Conservation (phyloP, 2,113 vertebrate genomes). For the Todiramphus chloris region DNA sequence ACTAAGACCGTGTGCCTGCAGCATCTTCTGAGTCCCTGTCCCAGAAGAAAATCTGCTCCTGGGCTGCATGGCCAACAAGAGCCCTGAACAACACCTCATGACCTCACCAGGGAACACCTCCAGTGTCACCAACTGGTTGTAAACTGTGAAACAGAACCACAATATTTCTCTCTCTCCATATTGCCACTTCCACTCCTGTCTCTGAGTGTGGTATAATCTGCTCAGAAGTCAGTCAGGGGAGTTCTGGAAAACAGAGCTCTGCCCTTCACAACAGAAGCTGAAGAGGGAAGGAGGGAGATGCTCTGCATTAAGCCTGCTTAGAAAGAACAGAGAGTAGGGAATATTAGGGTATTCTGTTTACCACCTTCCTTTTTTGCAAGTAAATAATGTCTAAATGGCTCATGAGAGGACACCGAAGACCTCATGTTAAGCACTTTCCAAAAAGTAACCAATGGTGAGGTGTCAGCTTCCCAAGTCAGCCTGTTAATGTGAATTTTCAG, state of each 20-base stretch:
- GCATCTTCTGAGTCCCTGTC: neutral
- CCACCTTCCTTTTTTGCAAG: neutral
- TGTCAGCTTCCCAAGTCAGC: neutral
- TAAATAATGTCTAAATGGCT: neutral
- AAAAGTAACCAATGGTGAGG: neutral
- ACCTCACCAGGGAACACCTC: fast-evolving
- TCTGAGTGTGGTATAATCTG: neutral
- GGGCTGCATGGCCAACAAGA: neutral
- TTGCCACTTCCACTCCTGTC: neutral
- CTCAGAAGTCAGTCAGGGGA: neutral
- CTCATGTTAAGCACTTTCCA: neutral
- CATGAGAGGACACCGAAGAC: neutral
- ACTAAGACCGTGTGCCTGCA: neutral
- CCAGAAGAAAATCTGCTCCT: neutral
- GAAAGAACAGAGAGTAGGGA: neutral
- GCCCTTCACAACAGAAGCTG: neutral
- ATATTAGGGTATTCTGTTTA: neutral
- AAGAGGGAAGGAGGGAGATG: neutral
- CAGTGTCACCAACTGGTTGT: neutral
- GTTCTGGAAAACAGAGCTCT: neutral
- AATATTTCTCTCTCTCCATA: neutral
- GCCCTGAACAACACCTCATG: fast-evolving
- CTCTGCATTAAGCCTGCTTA: neutral
- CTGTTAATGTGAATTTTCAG: constrained; percentile 17
- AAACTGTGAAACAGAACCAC: neutral